Evolutionary conservation across 2,113 vertebrate genomes (phyloP).

Genomic region (Gallinago paraguaiae): DNA sequence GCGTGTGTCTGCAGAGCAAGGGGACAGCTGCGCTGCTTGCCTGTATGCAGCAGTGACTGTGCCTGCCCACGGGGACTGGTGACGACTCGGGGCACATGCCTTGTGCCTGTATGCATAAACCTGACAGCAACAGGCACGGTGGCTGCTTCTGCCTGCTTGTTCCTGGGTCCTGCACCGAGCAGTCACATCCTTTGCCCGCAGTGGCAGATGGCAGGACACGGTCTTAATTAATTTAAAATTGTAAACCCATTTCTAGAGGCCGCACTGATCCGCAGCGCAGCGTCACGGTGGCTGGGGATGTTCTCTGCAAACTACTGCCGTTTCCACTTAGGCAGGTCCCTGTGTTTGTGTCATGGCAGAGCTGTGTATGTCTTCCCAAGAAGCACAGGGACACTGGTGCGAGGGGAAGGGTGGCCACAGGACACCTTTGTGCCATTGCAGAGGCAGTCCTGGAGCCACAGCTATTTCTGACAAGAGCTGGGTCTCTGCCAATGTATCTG

Average conservation of each 20-base stretch:
- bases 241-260: neutral
- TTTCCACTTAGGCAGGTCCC: neutral
- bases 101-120: neutral
- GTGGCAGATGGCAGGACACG: neutral
- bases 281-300: accelerated
- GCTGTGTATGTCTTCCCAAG: neutral
- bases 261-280: neutral
- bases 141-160: neutral
- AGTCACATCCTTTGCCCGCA: accelerated
- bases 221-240: neutral
- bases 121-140: accelerated
- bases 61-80: neutral
- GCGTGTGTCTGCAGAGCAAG: neutral
- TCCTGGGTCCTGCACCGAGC: neutral
- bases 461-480: neutral
- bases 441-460: neutral
- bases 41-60: neutral
- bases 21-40: neutral
- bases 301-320: neutral
- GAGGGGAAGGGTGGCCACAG: neutral
- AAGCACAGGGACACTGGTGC: neutral
- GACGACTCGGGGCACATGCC: accelerated
- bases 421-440: neutral
- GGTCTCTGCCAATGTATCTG: neutral
- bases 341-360: neutral